Base-by-base conservation (phyloP, 2,797 vertebrate species). In the Sebastiscus albofasciatus region DNA sequence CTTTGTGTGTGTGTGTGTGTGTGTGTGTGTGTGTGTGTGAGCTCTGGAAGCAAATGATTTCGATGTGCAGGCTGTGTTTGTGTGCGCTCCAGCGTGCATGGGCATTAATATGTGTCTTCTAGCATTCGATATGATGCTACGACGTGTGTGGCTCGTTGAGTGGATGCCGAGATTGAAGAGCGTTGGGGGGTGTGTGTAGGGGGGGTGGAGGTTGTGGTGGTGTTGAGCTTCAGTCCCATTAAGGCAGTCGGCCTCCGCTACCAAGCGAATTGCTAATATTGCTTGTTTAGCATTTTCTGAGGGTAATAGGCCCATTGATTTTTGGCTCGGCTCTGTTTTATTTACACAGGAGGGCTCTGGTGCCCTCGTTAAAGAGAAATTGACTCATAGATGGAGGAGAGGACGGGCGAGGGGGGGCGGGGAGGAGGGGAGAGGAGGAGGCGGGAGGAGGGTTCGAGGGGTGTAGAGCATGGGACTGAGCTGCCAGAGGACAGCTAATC, bases 231-330 rank as follows among this genome's bases (percentile, higher is more conserved):
- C 67, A 27, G 67, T 67, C 86, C 86, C 86, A 90, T 93, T 93
- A 90, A 87, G 83, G 80, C 87, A 72, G 79, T 83, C 34, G 55
- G 94, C 95, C 96, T 96, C 95, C 86, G 95, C 95, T 96, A 97
- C 96, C 96, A 96, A 96, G 96, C 92, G 95, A 96, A 96, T 96
- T 96, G 95, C 97, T 97, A 97, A 97, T 98, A 97, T 96, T 97
- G 97, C 97, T 99, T 98, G 97, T 98, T 98, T 97, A 98, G 97
- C 97, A 97, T 98, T 98, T 99, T 98, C 97, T 97, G 95, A 96
- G 97, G 97, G 97, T 97, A 98, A 97, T 97, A 97, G 96, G 96
- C 96, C 88, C 96, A 98, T 98, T 97, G 98, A 99, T 98, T 97
- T 97, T 96, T 96, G 96, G 83, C 89, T 92, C 84, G 59, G 89